These are phyloP conservation scores for Echinometra lucunter DNA, from an alignment of 53 echinoderm and acorn worm genomes.

Conservation along the genomic window DNA sequence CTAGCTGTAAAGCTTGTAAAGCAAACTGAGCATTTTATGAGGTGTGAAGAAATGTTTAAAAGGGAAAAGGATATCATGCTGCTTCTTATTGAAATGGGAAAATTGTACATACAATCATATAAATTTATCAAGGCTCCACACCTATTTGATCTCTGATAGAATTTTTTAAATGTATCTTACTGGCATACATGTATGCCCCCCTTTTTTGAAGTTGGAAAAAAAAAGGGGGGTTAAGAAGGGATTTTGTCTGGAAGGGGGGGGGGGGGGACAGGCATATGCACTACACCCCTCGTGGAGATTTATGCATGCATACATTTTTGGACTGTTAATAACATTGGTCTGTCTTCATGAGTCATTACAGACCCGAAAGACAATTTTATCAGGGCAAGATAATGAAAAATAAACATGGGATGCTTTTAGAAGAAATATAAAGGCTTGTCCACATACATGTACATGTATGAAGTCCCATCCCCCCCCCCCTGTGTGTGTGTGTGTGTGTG, in stretches of 20 bases:
- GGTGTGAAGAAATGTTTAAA: conserved; percentile 24
- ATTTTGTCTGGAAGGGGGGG: too few relatives aligned
- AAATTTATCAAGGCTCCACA: not conserved
- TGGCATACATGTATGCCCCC: too few relatives aligned
- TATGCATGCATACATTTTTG: not conserved
- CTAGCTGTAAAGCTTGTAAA: not conserved
- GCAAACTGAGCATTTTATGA: conserved; percentile 26
- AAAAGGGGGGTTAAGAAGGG: too few relatives aligned
- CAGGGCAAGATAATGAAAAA: not conserved
- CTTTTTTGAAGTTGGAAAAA: too few relatives aligned
- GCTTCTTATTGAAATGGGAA: not conserved
- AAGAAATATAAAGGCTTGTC: not conserved
- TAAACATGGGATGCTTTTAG: not conserved
- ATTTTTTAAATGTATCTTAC: too few relatives aligned
- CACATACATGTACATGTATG: not conserved
- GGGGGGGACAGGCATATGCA: too few relatives aligned
- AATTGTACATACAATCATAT: not conserved
- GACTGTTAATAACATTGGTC: not conserved
- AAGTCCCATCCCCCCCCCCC: too few relatives aligned
- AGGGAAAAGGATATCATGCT: conserved; percentile 30
- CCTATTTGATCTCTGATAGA: not conserved
- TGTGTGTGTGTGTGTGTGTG: too few relatives aligned
- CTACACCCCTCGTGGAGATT: too few relatives aligned
- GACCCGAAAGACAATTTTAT: not conserved
- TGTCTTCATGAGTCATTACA: not conserved